Conservation (phyloP, 1,140 invertebrate species). For the Bombus pyrosoma region DNA sequence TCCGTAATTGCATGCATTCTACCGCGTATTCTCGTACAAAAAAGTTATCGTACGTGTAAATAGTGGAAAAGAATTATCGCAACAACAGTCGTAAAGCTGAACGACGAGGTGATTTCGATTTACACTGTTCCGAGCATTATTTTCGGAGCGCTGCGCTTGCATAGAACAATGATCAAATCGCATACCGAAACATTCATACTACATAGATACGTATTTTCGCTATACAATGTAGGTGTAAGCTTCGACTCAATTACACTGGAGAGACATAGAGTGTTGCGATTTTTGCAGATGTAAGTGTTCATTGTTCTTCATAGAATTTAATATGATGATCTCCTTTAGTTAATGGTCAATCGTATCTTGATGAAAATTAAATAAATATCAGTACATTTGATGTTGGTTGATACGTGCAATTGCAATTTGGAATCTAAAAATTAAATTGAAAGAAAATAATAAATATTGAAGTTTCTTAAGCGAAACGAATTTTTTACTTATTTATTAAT, state of each 20-base stretch:
- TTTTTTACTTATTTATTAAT: neutral
- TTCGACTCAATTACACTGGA: slow-evolving; percentile 22
- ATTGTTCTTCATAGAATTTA: neutral
- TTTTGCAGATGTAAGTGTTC: neutral
- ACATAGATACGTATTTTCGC: slow-evolving; percentile 38
- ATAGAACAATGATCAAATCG: slow-evolving; percentile 47
- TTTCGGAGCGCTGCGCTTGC: neutral
- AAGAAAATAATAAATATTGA: neutral
- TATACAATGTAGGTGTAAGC: slow-evolving; percentile 44
- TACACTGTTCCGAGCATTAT: slow-evolving; percentile 18
- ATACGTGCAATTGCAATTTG: neutral
- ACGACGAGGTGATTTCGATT: slow-evolving; percentile 3
- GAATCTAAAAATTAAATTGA: neutral
- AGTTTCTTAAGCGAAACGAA: neutral
- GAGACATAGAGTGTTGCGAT: slow-evolving; percentile 28
- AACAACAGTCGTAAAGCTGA: slow-evolving; percentile 6
- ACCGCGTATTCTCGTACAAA: neutral
- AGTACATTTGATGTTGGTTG: neutral
- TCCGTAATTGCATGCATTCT: slow-evolving; percentile 27
- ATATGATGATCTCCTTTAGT: neutral
- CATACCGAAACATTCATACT: slow-evolving; percentile 58
- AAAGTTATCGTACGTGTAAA: slow-evolving; percentile 18
- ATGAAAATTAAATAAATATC: too few relatives aligned
- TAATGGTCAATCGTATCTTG: neutral
- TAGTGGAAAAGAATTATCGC: slow-evolving; percentile 2